These are phyloP conservation scores for Paradoxurus hermaphroditus DNA, from an alignment of 2,113 vertebrate species.

Conservation along the genomic window DNA sequence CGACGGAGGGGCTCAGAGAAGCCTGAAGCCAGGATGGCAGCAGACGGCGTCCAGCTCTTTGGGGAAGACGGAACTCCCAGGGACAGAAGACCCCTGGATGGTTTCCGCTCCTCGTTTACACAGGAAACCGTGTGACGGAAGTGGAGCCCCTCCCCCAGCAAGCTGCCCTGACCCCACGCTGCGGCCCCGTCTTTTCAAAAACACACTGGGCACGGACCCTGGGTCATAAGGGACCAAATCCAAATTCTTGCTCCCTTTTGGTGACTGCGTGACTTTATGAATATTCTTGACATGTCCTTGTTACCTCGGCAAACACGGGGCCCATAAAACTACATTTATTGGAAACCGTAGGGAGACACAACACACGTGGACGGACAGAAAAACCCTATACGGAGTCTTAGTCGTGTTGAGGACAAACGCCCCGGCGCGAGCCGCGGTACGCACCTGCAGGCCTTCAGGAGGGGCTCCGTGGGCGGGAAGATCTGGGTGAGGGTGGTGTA, in stretches of 20 bases:
- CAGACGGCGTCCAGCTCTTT: background rate
- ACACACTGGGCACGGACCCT: fast-evolving
- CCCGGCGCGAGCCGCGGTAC: background rate
- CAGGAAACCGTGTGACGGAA: background rate
- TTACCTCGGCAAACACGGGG: background rate
- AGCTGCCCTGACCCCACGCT: background rate
- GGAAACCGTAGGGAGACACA: background rate
- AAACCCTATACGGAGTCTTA: background rate
- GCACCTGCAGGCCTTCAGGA: slow-evolving; percentile 94
- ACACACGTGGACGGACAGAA: fast-evolving
- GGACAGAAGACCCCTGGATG: background rate
- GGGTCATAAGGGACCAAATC: no score
- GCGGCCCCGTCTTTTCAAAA: background rate
- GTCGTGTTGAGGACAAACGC: background rate
- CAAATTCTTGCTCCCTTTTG: background rate
- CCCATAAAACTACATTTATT: fast-evolving
- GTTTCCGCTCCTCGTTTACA: no score
- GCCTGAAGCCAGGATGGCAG: background rate
- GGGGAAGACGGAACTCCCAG: background rate
- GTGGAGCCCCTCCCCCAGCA: background rate
- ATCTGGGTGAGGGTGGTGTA: slow-evolving; percentile 94
- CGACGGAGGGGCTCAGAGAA: background rate
- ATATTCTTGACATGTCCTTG: fast-evolving
- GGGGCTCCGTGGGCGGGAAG: slow-evolving; percentile 91
- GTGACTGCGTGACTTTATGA: background rate